These are phyloP conservation scores for Temnothorax curvispinosus DNA, from an alignment of 1,140 invertebrate species.

Conservation along the genomic window DNA sequence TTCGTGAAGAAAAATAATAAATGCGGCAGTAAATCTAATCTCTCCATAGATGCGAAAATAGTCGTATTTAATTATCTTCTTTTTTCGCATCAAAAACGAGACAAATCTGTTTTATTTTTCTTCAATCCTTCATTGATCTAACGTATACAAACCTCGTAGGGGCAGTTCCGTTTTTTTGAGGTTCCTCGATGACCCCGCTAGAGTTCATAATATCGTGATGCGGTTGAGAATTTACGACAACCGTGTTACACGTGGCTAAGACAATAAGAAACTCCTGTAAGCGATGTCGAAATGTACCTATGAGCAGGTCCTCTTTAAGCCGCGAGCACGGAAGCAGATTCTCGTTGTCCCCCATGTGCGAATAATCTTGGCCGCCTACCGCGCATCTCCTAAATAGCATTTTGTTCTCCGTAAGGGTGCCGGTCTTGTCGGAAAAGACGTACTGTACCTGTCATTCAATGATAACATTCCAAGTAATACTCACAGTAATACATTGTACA, in stretches of 20 bases:
- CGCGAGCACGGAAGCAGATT: slow-evolving; percentile 88
- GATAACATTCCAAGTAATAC: slow-evolving; percentile 24
- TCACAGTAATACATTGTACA: background rate
- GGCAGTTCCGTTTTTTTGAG: slow-evolving; percentile 74
- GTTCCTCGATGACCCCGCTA: slow-evolving; percentile 89
- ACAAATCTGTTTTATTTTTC: background rate
- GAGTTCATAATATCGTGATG: slow-evolving; percentile 96
- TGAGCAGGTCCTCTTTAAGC: slow-evolving; percentile 89
- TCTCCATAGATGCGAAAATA: background rate
- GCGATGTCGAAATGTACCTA: slow-evolving; percentile 83
- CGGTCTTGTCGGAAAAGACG: slow-evolving; percentile 99
- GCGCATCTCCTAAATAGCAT: slow-evolving; percentile 98
- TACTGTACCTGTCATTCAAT: slow-evolving; percentile 91
- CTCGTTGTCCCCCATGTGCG: slow-evolving; percentile 90
- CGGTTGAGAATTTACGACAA: slow-evolving; percentile 95
- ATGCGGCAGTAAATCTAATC: background rate
- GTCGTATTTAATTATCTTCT: background rate
- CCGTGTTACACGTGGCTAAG: slow-evolving; percentile 98
- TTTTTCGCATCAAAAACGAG: background rate
- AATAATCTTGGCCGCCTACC: slow-evolving; percentile 95
- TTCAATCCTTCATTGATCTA: slow-evolving; percentile 7
- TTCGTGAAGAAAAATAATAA: background rate
- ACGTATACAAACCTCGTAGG: slow-evolving; percentile 67
- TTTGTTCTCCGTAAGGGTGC: slow-evolving; percentile 98
- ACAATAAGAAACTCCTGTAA: slow-evolving; percentile 97